Percentiles rank a stretch among this genome's conserved stretches.
Evolutionary conservation across 2,113 vertebrate species (phyloP).

Genomic region (Myrmecobius fasciatus): DNA sequence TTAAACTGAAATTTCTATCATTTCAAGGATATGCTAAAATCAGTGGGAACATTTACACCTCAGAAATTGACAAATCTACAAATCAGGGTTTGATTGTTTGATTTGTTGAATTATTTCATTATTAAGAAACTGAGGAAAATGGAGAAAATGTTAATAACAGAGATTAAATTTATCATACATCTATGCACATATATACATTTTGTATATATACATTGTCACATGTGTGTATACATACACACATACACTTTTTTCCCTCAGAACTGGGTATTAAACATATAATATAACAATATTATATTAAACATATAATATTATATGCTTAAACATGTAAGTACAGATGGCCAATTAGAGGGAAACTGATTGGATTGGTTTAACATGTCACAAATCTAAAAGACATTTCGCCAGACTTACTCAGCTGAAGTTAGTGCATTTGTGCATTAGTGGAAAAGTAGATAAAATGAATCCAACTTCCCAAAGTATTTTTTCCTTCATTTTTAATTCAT

Average conservation of each 20-base stretch:
- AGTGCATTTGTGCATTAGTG: neutral
- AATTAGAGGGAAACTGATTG: neutral
- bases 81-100: neutral
- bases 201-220: no score
- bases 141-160: neutral
- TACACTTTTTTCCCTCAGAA: neutral
- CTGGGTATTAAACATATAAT: neutral
- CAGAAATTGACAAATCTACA: neutral
- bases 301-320: no score
- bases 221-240: neutral
- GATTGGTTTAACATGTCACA: neutral
- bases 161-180: neutral
- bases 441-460: conserved; percentile 11
- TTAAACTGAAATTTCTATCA: neutral
- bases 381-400: conserved; percentile 1
- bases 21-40: neutral
- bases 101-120: no score
- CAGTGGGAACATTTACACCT: neutral
- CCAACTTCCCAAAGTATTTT: neutral
- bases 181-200: no score
- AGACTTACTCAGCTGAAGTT: neutral
- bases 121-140: neutral
- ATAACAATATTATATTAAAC: no score
- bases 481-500: conserved; percentile 28
- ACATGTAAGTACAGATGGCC: neutral